Percentiles rank a stretch among this genome's conserved stretches.
Conservation (phyloP, 2,888 invertebrate genomes). For the Apodemia mormo region DNA sequence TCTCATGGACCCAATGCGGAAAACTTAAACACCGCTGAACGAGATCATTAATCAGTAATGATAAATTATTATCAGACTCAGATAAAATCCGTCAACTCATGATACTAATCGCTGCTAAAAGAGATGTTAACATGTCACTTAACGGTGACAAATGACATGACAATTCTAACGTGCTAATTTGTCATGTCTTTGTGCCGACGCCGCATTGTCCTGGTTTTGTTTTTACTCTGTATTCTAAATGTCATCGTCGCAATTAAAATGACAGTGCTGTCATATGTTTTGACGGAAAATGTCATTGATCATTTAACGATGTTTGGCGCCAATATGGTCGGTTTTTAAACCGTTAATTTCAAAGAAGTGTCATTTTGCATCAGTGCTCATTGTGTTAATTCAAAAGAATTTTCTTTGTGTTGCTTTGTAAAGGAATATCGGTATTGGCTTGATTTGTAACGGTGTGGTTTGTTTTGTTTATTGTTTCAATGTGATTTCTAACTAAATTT, state of each 20-base stretch:
- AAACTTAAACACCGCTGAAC: neutral
- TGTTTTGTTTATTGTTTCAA: constrained; percentile 2
- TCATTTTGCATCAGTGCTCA: constrained; percentile 1
- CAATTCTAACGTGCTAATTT: constrained; percentile 44
- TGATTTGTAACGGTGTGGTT: neutral
- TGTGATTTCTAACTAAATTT: neutral
- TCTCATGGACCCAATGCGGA: constrained; percentile 4
- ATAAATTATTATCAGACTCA: constrained; percentile 18
- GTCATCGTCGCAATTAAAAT: constrained; percentile 25
- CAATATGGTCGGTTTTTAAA: constrained; percentile 19
- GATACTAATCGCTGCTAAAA: constrained; percentile 35
- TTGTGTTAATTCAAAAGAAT: constrained; percentile 9
- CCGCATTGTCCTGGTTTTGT: constrained; percentile 38
- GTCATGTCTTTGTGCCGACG: constrained; percentile 41
- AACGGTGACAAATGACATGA: constrained; percentile 48
- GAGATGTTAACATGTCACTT: constrained; percentile 42
- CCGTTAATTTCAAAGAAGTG: constrained; percentile 15
- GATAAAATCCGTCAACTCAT: constrained; percentile 30
- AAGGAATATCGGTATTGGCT: neutral
- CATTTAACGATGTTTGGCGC: constrained; percentile 23
- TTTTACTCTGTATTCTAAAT: constrained; percentile 44
- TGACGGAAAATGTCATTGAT: constrained; percentile 21
- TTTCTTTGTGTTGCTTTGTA: constrained; percentile 5
- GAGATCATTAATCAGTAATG: constrained; percentile 18
- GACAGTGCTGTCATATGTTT: constrained; percentile 20